Percentiles rank a stretch among this genome's conserved stretches.
Evolutionary conservation across 2,888 invertebrate genomes (phyloP).

Genomic region (Tetragnatha montana): DNA sequence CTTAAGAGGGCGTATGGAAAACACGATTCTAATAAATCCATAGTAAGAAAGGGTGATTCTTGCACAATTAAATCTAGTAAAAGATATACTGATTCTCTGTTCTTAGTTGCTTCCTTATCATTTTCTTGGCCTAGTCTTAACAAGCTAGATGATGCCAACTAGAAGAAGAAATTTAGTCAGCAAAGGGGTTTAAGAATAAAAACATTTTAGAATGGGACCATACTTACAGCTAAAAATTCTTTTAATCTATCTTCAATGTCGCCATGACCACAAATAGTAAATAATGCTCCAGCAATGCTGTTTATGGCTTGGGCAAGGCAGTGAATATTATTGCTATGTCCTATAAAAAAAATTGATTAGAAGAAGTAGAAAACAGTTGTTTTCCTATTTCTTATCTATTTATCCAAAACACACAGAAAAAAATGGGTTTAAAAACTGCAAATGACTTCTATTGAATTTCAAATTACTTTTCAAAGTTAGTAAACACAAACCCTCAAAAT

Average conservation of each 20-base stretch:
- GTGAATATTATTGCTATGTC: constrained; percentile 99
- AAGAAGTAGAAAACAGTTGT: no score
- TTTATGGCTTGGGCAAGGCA: constrained; percentile 98
- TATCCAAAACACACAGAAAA: no score
- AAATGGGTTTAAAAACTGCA: not conserved
- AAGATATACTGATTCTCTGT: constrained; percentile 97
- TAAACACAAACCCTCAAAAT: not conserved
- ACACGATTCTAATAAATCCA: constrained; percentile 98
- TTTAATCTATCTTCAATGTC: constrained; percentile 99
- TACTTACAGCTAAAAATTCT: constrained; percentile 85
- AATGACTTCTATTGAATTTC: not conserved
- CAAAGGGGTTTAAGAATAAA: not conserved
- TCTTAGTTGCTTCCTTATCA: constrained; percentile 93
- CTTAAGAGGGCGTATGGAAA: constrained; percentile 98
- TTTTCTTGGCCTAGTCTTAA: constrained; percentile 95
- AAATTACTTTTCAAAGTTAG: not conserved
- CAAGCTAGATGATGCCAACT: constrained; percentile 95
- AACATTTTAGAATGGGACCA: constrained; percentile 10
- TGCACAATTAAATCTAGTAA: constrained; percentile 96
- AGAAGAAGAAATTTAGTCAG: constrained; percentile 36
- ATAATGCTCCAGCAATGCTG: constrained; percentile 95
- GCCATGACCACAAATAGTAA: constrained; percentile 95
- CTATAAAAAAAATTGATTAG: constrained; percentile 78
- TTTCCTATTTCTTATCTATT: no score
- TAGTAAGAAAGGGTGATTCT: constrained; percentile 97